Conservation (phyloP, 2,888 invertebrate genomes). For the Auanema freiburgensis region DNA sequence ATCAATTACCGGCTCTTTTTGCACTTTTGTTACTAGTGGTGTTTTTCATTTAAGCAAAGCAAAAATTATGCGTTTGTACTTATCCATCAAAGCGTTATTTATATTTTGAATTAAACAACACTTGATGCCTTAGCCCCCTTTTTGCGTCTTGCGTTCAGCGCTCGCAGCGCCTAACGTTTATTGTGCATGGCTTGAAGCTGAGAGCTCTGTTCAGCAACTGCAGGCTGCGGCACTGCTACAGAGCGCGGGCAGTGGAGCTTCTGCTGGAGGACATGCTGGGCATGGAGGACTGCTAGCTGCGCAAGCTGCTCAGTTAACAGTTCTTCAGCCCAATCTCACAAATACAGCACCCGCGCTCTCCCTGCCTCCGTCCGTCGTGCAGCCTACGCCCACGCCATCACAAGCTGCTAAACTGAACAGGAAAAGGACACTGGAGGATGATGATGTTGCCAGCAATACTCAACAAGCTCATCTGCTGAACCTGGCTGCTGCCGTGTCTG, state of each 20-base stretch:
- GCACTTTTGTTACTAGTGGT: constrained; percentile 1
- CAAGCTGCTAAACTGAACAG: constrained; percentile 25
- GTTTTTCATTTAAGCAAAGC: background rate
- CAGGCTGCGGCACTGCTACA: constrained; percentile 47
- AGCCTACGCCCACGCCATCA: constrained; percentile 19
- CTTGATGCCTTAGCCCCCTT: constrained; percentile 7
- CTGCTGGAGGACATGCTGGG: constrained; percentile 10
- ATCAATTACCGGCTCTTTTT: background rate
- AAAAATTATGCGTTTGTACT: constrained; percentile 1
- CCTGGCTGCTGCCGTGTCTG: constrained; percentile 13
- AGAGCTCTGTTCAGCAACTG: constrained; percentile 54
- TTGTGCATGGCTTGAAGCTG: constrained; percentile 43
- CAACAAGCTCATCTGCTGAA: background rate
- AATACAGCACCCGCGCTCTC: constrained; percentile 8
- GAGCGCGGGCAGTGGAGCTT: constrained; percentile 27
- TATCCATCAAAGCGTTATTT: too few relatives aligned
- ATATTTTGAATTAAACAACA: background rate
- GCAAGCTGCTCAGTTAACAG: constrained; percentile 2
- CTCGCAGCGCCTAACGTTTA: constrained; percentile 7
- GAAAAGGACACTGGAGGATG: constrained; percentile 31
- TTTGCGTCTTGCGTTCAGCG: constrained; percentile 10
- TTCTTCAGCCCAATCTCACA: background rate
- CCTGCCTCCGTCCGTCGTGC: constrained; percentile 12
- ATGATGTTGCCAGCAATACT: constrained; percentile 5
- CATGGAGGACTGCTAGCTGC: constrained; percentile 13